phyloP scores from a whole-genome alignment of 2,113 vertebrate genomes.

The Thomomys bottae region DNA sequence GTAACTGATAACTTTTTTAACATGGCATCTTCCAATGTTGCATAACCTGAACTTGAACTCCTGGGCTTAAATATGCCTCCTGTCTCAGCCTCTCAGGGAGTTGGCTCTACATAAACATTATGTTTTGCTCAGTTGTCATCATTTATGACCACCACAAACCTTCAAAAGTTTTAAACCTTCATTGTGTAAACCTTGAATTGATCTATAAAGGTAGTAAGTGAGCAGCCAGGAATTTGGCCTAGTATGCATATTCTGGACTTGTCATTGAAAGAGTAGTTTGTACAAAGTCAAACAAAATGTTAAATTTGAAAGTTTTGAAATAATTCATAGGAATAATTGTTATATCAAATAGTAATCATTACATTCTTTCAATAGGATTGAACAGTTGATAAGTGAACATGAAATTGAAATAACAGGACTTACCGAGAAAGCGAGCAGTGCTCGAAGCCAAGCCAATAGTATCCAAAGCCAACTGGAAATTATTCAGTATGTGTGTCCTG shows the following conservation, averaged over 20 bases:
- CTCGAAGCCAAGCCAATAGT: conserved; percentile 63
- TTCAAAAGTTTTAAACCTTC: background rate
- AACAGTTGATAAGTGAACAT: conserved; percentile 83
- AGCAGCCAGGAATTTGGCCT: too few relatives aligned
- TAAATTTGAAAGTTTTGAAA: conserved; percentile 48
- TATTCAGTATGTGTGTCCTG: conserved; percentile 81
- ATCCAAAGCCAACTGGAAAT: conserved; percentile 83
- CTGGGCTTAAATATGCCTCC: background rate
- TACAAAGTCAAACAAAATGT: conserved; percentile 50
- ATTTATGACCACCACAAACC: conserved; percentile 24
- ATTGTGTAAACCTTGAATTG: background rate
- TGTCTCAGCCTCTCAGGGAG: background rate
- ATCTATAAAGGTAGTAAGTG: too few relatives aligned
- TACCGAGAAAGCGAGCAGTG: conserved; percentile 80
- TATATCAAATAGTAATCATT: background rate
- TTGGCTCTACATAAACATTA: too few relatives aligned
- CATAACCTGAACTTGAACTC: background rate
- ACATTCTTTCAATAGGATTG: conserved; percentile 74
- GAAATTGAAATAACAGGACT: conserved; percentile 88
- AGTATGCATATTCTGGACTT: background rate
- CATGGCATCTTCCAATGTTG: background rate
- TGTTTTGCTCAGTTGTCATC: background rate
- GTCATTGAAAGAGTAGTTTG: conserved; percentile 11
- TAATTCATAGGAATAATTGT: background rate
- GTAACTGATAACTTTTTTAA: background rate